These are phyloP conservation scores for Leistus spinibarbis DNA, from an alignment of 2,888 invertebrate genomes.

Conservation along the genomic window DNA sequence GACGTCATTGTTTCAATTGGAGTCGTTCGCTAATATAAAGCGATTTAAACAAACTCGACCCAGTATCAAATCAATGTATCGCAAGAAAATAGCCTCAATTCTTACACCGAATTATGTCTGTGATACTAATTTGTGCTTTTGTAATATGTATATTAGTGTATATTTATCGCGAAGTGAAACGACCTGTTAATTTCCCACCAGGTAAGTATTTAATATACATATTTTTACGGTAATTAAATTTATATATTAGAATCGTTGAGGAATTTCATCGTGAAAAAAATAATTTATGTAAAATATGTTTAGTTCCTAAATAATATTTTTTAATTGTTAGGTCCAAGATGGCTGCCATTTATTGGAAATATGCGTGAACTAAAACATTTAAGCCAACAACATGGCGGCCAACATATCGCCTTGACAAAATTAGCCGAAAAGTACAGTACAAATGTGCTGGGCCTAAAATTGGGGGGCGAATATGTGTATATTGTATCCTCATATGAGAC, in stretches of 20 bases:
- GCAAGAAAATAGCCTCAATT: no score
- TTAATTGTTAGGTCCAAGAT: constrained; percentile 59
- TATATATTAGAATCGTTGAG: not conserved
- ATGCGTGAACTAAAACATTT: constrained; percentile 52
- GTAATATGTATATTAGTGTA: constrained; percentile 37
- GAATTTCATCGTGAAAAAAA: not conserved
- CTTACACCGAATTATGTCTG: no score
- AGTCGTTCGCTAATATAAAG: no score
- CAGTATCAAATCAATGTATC: no score
- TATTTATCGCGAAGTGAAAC: constrained; percentile 38
- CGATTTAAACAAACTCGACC: no score
- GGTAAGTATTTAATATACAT: constrained; percentile 40
- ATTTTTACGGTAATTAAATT: not conserved
- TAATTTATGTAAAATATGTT: no score
- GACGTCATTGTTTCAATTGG: no score
- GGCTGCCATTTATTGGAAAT: constrained; percentile 58
- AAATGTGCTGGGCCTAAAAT: constrained; percentile 63
- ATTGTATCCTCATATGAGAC: constrained; percentile 62
- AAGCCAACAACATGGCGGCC: constrained; percentile 56
- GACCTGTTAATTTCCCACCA: constrained; percentile 48
- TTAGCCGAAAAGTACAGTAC: constrained; percentile 60
- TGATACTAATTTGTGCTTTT: constrained; percentile 31
- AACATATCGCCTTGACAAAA: constrained; percentile 60
- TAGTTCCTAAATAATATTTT: no score
- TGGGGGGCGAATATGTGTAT: constrained; percentile 62